Conservation (phyloP, 2,888 invertebrate genomes). For the Stenurella melanura region DNA sequence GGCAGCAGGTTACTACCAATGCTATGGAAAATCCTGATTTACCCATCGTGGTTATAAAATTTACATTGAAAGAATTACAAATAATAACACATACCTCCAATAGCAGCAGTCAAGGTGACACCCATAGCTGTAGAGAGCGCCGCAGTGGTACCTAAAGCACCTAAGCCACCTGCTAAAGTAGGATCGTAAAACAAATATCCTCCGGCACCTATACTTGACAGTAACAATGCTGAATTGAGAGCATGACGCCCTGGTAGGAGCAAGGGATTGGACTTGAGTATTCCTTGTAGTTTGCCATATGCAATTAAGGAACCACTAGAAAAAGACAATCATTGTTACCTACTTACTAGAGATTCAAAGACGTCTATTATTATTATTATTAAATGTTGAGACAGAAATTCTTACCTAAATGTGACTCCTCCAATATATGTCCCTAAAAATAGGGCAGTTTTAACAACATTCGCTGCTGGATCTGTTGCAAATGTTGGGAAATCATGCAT, state of each 20-base stretch:
- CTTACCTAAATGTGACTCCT: slow-evolving; percentile 89
- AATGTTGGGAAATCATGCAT: slow-evolving; percentile 89
- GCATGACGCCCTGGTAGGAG: slow-evolving; percentile 88
- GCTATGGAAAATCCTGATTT: no score
- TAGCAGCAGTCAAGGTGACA: slow-evolving; percentile 90
- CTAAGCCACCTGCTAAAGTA: slow-evolving; percentile 81
- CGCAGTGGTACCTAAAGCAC: slow-evolving; percentile 85
- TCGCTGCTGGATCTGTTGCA: slow-evolving; percentile 86
- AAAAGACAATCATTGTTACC: slow-evolving; percentile 33
- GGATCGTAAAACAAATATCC: slow-evolving; percentile 81
- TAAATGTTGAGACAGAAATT: not conserved
- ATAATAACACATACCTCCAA: slow-evolving; percentile 79
- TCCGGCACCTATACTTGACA: slow-evolving; percentile 84
- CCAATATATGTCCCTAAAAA: slow-evolving; percentile 94
- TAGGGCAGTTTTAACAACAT: slow-evolving; percentile 87
- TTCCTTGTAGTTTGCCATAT: slow-evolving; percentile 91
- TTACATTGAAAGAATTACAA: slow-evolving; percentile 36
- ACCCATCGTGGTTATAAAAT: no score
- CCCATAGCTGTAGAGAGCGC: slow-evolving; percentile 88
- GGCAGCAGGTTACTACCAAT: no score
- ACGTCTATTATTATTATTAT: no score
- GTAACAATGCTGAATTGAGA: slow-evolving; percentile 82
- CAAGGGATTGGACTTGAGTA: slow-evolving; percentile 86
- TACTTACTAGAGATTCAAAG: not conserved
- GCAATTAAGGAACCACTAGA: slow-evolving; percentile 89